Evolutionary conservation across 2,113 vertebrate genomes (phyloP).

Genomic region (Cryptomyrus ogoouensis): DNA sequence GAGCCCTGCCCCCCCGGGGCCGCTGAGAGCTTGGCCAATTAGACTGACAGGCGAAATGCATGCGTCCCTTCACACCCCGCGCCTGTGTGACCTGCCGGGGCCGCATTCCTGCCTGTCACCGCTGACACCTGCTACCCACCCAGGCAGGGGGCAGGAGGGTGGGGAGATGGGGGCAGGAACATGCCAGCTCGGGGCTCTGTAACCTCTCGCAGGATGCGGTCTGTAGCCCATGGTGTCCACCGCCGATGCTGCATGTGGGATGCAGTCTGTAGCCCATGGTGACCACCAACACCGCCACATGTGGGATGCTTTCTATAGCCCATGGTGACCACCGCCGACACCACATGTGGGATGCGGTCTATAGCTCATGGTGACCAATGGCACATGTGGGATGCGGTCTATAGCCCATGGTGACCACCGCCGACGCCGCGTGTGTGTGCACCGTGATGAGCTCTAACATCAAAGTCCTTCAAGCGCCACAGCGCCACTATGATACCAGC

Average conservation of each 20-base stretch:
- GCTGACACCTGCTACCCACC: constrained; percentile 25
- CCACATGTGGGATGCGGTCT: background rate
- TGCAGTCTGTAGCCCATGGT: too few species aligned
- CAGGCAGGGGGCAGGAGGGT: background rate
- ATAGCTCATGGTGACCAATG: background rate
- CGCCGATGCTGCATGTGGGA: accelerated
- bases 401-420: too few species aligned
- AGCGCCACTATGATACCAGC: background rate
- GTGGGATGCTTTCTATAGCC: too few species aligned
- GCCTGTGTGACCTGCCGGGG: background rate
- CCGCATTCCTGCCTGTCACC: constrained; percentile 22
- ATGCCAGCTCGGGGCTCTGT: background rate
- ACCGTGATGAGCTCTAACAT: background rate
- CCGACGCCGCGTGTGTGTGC: background rate
- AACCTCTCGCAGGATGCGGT: background rate
- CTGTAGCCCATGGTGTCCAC: background rate
- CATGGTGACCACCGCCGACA: too few species aligned
- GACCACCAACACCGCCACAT: too few species aligned
- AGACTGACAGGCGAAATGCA: constrained; percentile 33
- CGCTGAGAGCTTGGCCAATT: constrained; percentile 30
- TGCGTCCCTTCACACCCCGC: constrained; percentile 40
- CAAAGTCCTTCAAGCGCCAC: background rate
- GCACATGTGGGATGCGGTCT: too few species aligned
- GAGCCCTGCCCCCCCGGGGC: background rate
- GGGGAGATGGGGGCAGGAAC: too few species aligned